Evolutionary conservation across 2,797 vertebrate genomes (phyloP).

Genomic region (Diplodus sargus): DNA sequence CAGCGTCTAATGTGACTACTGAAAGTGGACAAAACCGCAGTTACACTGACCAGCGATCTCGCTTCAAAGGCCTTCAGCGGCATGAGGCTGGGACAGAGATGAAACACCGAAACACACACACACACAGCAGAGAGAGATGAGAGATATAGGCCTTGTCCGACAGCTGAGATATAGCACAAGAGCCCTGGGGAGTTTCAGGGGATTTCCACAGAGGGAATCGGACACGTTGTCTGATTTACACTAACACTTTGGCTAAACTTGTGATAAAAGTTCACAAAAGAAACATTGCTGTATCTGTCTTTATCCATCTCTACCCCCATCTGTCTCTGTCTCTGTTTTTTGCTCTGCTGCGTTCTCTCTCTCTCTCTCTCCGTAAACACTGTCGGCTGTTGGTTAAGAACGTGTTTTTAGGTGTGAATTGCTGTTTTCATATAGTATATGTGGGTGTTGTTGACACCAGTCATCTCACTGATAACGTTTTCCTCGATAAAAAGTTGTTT

Average conservation of each 20-base stretch:
- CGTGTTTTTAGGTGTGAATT: constrained; percentile 27
- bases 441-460: neutral
- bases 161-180: constrained; percentile 81
- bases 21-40: constrained; percentile 63
- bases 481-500: neutral
- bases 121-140: constrained; percentile 57
- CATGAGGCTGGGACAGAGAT: constrained; percentile 49
- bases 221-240: constrained; percentile 83
- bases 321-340: constrained; percentile 55
- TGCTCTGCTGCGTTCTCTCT: constrained; percentile 34
- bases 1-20: constrained; percentile 54
- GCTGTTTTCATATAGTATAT: constrained; percentile 8
- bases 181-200: constrained; percentile 81
- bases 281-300: constrained; percentile 70
- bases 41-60: constrained; percentile 74
- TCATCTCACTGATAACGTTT: neutral
- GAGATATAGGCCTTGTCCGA: constrained; percentile 72
- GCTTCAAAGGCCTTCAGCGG: constrained; percentile 68
- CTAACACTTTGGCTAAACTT: constrained; percentile 84
- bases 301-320: constrained; percentile 67
- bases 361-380: constrained; percentile 37
- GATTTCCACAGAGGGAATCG: constrained; percentile 81
- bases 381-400: neutral
- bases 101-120: constrained; percentile 51
- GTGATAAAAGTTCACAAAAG: constrained; percentile 80